Conservation (phyloP, 92 coral and sea anemone species). For the Meandrina meandrites region DNA sequence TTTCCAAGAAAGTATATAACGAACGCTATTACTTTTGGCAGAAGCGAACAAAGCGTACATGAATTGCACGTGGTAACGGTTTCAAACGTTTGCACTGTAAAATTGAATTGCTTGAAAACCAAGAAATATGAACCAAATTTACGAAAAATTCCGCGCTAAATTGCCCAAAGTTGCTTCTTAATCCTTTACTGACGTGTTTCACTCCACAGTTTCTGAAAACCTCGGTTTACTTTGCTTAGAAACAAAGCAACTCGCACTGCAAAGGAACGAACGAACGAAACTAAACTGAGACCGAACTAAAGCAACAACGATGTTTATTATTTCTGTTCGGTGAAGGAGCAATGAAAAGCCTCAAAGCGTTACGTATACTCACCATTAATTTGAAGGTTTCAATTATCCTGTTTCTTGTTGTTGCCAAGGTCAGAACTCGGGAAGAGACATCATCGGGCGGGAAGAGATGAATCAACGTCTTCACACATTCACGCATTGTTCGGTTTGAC, state of each 20-base stretch:
- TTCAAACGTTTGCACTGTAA: not conserved
- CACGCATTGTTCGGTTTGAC: not conserved
- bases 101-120: not conserved
- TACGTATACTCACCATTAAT: not conserved
- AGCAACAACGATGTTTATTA: not conserved
- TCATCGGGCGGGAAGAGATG: not conserved
- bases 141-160: not conserved
- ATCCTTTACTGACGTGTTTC: too few relatives aligned
- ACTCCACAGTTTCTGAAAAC: too few relatives aligned
- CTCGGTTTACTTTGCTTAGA: too few relatives aligned
- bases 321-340: not conserved
- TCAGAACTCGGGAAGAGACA: not conserved
- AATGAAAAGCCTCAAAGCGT: not conserved
- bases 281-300: not conserved
- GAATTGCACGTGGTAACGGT: not conserved
- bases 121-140: not conserved
- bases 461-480: not conserved
- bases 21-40: too few relatives aligned
- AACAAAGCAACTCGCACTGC: not conserved
- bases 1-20: too few relatives aligned
- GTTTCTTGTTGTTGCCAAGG: not conserved
- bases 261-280: not conserved
- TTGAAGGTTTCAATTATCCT: not conserved
- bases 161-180: not conserved
- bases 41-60: not conserved